A percentile compares a stretch with the other conserved stretches of the same genome.
phyloP scores from a whole-genome alignment of 1,140 invertebrate species.

The Drosophila nasuta region DNA sequence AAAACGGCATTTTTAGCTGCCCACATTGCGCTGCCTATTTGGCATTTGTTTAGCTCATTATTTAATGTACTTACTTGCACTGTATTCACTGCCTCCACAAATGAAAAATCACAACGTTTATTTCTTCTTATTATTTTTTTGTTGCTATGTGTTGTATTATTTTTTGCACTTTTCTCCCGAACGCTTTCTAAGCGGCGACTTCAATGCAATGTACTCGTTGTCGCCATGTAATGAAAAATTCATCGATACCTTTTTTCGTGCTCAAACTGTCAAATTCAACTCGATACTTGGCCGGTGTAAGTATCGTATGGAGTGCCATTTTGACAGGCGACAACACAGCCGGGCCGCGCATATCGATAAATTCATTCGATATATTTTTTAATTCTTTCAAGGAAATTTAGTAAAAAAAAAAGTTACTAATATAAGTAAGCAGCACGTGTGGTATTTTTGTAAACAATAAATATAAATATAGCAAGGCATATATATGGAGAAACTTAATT shows the following conservation, averaged over 20 bases:
- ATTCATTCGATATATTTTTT: no score
- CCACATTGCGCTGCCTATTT: background rate
- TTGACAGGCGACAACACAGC: no score
- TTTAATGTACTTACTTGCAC: slow-evolving; percentile 37
- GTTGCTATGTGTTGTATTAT: background rate
- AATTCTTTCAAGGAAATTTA: no score
- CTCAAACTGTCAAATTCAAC: no score
- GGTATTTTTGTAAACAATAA: no score
- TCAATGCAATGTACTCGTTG: slow-evolving; percentile 30
- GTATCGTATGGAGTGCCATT: no score
- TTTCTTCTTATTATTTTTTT: background rate
- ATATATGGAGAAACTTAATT: background rate
- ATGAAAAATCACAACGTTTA: slow-evolving; percentile 27
- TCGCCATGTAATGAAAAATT: no score
- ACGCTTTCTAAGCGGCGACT: slow-evolving; percentile 49
- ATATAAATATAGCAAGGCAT: background rate
- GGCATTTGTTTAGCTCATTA: background rate
- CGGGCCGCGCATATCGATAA: no score
- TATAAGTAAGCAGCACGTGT: no score
- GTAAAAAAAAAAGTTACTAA: no score
- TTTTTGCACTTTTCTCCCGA: slow-evolving; percentile 31
- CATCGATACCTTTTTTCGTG: no score
- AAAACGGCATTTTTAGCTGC: background rate
- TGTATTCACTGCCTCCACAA: slow-evolving; percentile 11
- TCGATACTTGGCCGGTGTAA: no score